Evolutionary conservation across 92 coral and sea anemone species (phyloP), one percentile per base, ranked within the genome.

Genomic region (Epizoanthus ramosus): DNA sequence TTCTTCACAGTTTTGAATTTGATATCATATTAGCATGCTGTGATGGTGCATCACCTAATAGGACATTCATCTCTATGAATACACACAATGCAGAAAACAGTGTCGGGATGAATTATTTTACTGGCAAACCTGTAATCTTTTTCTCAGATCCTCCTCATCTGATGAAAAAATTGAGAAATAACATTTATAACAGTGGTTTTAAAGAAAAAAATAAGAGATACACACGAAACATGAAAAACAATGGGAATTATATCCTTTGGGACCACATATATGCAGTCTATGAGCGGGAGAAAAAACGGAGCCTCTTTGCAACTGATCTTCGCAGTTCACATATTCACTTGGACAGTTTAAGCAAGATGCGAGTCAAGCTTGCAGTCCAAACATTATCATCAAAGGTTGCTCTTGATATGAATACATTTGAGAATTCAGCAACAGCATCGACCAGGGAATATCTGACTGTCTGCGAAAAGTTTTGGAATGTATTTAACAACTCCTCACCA

Each of bases 11-110:
- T 52, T 85, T 4, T 77, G 84, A 72, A 25, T 85, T 85, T 52
- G 84, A 85, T 5, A 68, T 85, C 4, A 68, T 77, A 21, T 17
- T 85, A 2, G 50, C 84, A 50, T 85, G 84, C 65, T 85, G 84
- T 5, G 88, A 85, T 77, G 88, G 84, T 28, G 88, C 88, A 7
- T 77, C 88, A 47, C 68, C 88, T 3, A 85, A 85, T 67, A 43
- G 88, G 22, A 76, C 88, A 12, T 84, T 84, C 54, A 84, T 84
- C 3, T 0, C 74, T 6, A 85, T 85, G 57, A 85, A 75, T 17
- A 76, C 84, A n/a, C 35, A 47, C 18, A 73, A 85, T 41, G 19
- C 45, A 17, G 56, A 69, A 23, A 56, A 74, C 67, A 52, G 79
- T 43, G 37, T 35, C 16, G 73, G 88, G 45, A 59, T 33, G 10